phyloP scores from a whole-genome alignment of 2,888 invertebrate genomes.

The Macrosiphum euphorbiae region DNA sequence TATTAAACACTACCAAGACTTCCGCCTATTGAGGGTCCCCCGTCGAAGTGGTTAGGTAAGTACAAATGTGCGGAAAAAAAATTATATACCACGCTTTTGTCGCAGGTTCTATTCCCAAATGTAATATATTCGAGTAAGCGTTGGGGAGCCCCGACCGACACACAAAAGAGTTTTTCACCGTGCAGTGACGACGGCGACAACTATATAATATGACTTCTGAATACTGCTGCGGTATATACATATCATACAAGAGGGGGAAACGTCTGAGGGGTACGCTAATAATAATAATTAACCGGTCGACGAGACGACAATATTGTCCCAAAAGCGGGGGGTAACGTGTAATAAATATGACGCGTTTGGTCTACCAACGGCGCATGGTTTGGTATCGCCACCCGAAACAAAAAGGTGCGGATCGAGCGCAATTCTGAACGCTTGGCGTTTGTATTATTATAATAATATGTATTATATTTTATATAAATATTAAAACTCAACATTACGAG shows the following conservation, averaged over 20 bases:
- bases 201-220: neutral
- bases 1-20: slow-evolving; percentile 15
- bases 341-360: slow-evolving; percentile 42
- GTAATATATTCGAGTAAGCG: neutral
- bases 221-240: neutral
- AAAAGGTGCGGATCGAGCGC: slow-evolving; percentile 46
- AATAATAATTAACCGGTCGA: slow-evolving; percentile 52
- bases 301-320: slow-evolving; percentile 24
- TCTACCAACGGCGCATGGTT: neutral
- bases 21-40: slow-evolving; percentile 9
- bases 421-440: slow-evolving; percentile 35
- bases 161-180: slow-evolving; percentile 8
- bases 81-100: slow-evolving; percentile 20
- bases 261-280: neutral
- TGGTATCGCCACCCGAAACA: slow-evolving; percentile 33
- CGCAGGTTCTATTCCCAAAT: slow-evolving; percentile 16
- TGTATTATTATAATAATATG: slow-evolving; percentile 29
- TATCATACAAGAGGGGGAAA: neutral
- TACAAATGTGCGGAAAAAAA: neutral
- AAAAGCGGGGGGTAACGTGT: neutral
- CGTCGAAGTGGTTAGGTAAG: neutral
- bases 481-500: slow-evolving; percentile 60
- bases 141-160: neutral
- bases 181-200: neutral
- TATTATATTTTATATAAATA: slow-evolving; percentile 43